These are phyloP conservation scores for Artibeus jamaicensis DNA, from an alignment of 2,797 vertebrate species.

Conservation along the genomic window DNA sequence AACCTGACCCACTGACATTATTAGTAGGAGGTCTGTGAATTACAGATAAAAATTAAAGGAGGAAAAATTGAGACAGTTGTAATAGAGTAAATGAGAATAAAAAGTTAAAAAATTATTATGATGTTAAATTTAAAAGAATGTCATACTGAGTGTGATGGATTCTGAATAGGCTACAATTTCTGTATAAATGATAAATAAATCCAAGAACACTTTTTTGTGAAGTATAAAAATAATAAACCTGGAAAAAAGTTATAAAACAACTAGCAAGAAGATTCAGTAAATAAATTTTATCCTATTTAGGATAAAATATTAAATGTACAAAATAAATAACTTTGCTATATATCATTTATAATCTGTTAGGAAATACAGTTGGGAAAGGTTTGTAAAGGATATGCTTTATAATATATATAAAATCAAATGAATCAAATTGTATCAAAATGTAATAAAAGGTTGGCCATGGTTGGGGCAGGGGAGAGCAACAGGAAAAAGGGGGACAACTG, in stretches of 20 bases:
- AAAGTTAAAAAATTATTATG: background rate
- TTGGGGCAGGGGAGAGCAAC: too few relatives aligned
- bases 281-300: background rate
- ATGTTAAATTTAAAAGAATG: background rate
- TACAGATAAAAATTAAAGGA: background rate
- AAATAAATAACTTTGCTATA: background rate
- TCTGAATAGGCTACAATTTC: background rate
- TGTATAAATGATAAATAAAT: background rate
- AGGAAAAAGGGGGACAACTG: too few relatives aligned
- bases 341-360: background rate
- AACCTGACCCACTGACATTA: background rate
- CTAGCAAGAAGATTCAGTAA: conserved; percentile 8
- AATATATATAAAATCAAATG: background rate
- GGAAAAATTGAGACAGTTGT: too few relatives aligned
- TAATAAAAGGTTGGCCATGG: background rate
- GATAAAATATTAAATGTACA: background rate
- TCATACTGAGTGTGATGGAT: background rate
- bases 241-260: background rate
- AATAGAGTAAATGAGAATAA: too few relatives aligned
- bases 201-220: background rate
- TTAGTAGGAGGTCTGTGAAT: background rate
- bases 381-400: background rate
- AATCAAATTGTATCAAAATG: background rate
- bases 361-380: background rate
- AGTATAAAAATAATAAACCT: background rate